Base-by-base conservation (phyloP, 64 coral and sea anemone genomes). In the Cladopsammia gracilis region DNA sequence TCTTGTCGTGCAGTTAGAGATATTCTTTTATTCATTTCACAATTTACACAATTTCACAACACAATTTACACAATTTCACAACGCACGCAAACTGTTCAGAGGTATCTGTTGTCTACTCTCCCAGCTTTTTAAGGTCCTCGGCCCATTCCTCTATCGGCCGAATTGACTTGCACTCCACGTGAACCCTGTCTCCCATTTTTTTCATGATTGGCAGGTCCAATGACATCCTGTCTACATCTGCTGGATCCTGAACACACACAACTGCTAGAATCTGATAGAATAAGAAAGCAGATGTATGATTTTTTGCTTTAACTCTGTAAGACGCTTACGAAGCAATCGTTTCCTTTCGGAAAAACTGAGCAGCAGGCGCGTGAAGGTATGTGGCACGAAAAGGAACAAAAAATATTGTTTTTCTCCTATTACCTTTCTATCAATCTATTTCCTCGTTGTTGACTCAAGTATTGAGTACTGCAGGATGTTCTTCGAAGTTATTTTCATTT, bases 191-290 rank as follows among this genome's bases (percentile, higher is more conserved):
- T 60, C 90, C 90, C 49, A 92, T 92, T 68, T 92, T 70, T 75
- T 92, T 92, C 90, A 92, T 92, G 23, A 92, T 76, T 57, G 90
- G 90, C 14, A 92, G n/a, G 58, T 92, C 74, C 16, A 92, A 67
- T 26, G 90, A 92, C 70, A 92, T 86, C 43, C 58, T 73, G 64
- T 92, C 90, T 15, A 86, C 70, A 11, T 92, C 90, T 48, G 48
- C 72, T 19, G 90, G 90, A 64, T 84, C 52, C 6, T 83, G 26
- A 20, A 92, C 90, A 66, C 90, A 92, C 6, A 92, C 81, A 25
- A 92, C 24, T 10, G 90, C 80, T 12, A 85, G 57, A 86, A 92
- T 22, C 90, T 92, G 69, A 20, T 66, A n/a, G n/a, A 15, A 8
- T 6, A 85, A 34, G 23, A 25, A 23, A 43, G 6, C 5, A 43